Base-by-base conservation (phyloP, 2,888 invertebrate species). In the Epirrhoe alternata region DNA sequence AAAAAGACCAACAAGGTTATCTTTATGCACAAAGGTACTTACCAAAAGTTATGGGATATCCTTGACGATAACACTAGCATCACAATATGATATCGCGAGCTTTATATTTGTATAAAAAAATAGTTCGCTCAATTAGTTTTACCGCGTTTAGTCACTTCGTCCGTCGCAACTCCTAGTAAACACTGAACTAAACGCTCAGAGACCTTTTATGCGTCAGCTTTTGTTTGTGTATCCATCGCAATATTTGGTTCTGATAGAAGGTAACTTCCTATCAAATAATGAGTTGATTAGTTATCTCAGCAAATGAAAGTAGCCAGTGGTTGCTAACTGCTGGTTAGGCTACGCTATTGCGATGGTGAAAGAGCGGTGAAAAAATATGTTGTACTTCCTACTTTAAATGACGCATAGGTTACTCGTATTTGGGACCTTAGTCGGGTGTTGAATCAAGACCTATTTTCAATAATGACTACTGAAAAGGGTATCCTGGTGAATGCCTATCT, bases 181-280 rank as follows among this genome's bases (percentile, higher is more conserved):
- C 35, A 66, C 66, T 66, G 54, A 61, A 61, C 66, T 66, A 61
- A 66, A 61, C 65, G 66, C 16, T 61, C 42, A 47, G 1, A 35
- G 6, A 24, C 31, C 42, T 52, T 30, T n/a, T n/a, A 31, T 52
- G 42, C 53, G 33, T 6, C 10, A 42, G 16, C 35, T 54, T 47
- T 47, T 47, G 16, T 17, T 49, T n/a, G n/a, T n/a, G n/a, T n/a
- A n/a, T 45, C 24, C 24, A 55, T 33, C 45, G 45, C 14, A 31
- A 56, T 47, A 5, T 51, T 30, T 30, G 0, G 6, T 51, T 30
- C 7, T 16, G 6, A 6, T 14, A 12, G 47, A 14, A 47, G 16
- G 6, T 47, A 24, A 24, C 24, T 24, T 24, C 24, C 24, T 24
- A 24, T 24, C 6, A 16, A 16, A 6, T 47, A 16, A 6, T 16